Evolutionary conservation across 2,888 invertebrate genomes (phyloP).

Genomic region (Chaitophorus viminalis): DNA sequence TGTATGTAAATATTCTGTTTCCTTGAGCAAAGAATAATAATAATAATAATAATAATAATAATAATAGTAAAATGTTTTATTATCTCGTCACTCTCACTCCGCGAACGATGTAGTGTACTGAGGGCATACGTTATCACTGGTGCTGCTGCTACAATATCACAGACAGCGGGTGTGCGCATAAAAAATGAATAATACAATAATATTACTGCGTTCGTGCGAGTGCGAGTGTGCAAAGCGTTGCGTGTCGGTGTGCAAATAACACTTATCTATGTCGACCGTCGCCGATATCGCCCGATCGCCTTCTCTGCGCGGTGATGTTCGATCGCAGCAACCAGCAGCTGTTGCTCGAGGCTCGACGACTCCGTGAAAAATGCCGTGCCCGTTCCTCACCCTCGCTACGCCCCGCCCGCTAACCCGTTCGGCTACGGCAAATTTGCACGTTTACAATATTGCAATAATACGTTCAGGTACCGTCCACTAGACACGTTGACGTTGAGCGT

Average conservation of each 20-base stretch:
- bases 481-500: too few relatives aligned
- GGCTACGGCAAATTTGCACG: too few relatives aligned
- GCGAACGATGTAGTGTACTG: not conserved
- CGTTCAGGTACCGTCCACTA: too few relatives aligned
- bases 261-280: not conserved
- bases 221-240: not conserved
- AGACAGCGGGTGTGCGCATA: too few relatives aligned
- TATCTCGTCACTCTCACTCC: slow-evolving; percentile 22
- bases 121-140: slow-evolving; percentile 23
- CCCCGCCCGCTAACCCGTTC: too few relatives aligned
- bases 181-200: too few relatives aligned
- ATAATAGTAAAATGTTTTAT: not conserved
- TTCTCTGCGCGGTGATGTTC: not conserved
- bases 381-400: too few relatives aligned
- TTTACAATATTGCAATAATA: too few relatives aligned
- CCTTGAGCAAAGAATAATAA: slow-evolving; percentile 9
- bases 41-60: not conserved
- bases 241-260: not conserved
- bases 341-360: too few relatives aligned
- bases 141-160: not conserved
- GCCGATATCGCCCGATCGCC: not conserved
- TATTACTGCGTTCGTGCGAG: not conserved
- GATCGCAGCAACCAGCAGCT: not conserved
- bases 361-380: too few relatives aligned
- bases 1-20: slow-evolving; percentile 19